Percentiles rank a stretch among this genome's conserved stretches.
Evolutionary conservation across 2,888 invertebrate species (phyloP).

Genomic region (Drosophila barbarae): DNA sequence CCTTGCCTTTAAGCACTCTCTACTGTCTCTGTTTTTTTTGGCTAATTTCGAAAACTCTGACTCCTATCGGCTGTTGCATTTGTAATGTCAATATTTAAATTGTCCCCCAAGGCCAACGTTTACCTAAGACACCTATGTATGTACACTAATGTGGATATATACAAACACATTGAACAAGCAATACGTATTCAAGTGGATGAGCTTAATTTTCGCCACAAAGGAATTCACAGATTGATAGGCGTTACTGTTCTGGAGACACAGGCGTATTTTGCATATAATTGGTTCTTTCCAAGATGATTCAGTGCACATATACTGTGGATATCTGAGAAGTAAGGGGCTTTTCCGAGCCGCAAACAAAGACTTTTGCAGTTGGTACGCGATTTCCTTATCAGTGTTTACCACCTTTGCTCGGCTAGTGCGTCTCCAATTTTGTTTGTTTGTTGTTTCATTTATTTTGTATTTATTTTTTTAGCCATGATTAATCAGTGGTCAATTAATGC

Average conservation of each 20-base stretch:
- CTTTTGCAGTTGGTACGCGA: neutral
- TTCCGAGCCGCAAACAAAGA: constrained; percentile 29
- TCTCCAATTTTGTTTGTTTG: constrained; percentile 26
- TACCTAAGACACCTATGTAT: constrained; percentile 11
- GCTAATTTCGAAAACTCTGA: neutral
- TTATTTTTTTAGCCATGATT: constrained; percentile 17
- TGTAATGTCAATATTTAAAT: constrained; percentile 28
- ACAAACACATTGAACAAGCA: neutral
- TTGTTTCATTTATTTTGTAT: neutral
- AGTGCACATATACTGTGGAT: constrained; percentile 13
- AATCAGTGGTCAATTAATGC: constrained; percentile 34
- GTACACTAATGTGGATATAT: neutral
- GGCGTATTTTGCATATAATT: too few relatives aligned
- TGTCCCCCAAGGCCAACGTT: constrained; percentile 18
- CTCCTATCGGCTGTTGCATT: constrained; percentile 22
- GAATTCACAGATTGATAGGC: constrained; percentile 19
- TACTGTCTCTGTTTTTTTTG: neutral
- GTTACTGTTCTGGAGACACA: constrained; percentile 10
- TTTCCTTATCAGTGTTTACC: constrained; percentile 43
- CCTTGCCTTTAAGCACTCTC: too few relatives aligned
- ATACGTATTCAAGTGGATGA: constrained; percentile 1
- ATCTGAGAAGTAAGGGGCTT: constrained; percentile 2
- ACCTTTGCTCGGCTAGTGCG: constrained; percentile 23
- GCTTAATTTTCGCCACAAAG: constrained; percentile 15
- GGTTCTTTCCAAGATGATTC: constrained; percentile 30